Base-by-base conservation (phyloP, 1,140 invertebrate genomes). In the Calycopis cecrops region DNA sequence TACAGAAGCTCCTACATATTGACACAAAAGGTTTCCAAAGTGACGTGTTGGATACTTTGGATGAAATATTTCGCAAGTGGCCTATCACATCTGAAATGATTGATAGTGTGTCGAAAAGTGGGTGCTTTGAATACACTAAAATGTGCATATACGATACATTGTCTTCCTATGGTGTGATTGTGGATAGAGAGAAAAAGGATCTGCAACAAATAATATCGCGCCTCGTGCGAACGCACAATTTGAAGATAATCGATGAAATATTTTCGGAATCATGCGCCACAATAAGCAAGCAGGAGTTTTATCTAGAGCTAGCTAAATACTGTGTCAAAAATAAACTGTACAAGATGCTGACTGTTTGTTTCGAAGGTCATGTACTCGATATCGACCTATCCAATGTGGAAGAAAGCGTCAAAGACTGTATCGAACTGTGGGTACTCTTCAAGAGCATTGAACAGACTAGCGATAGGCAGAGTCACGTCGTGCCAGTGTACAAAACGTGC, bases 81-180 rank as follows among this genome's bases (percentile, higher is more conserved):
- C 62, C 88, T 42, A 91, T 93, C 47, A 89, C 85, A 6, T 55
- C 88, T 28, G 82, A 91, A 51, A 92, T 93, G 91, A 84, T 92
- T 55, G 74, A 88, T 35, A 71, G 49, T 42, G 79, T 91, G 53
- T 73, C 87, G 17, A 75, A 71, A 10, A 88, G 84, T 42, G 74
- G 84, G 61, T 90, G 85, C 60, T 89, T 87, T 69, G 62, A 65
- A 54, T 88, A 89, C 38, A 82, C 87, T 9, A 90, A 89, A 71
- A 74, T 90, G 75, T 84, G 88, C 59, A 75, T 90, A 57, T 87
- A 90, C 63, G 88, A 90, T 60, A 88, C 89, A 47, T 65, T 91
- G 4, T 82, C 82, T 21, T 88, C 82, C 48, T 90, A 88, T 67
- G 90, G 90, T n/a, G 83, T 89, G 52, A 87, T 91, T 49, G 72